A percentile compares a stretch with the other conserved stretches of the same genome.
These are phyloP conservation scores for Sminthurides aquaticus DNA, from an alignment of 2,888 invertebrate species.

Conservation along the genomic window DNA sequence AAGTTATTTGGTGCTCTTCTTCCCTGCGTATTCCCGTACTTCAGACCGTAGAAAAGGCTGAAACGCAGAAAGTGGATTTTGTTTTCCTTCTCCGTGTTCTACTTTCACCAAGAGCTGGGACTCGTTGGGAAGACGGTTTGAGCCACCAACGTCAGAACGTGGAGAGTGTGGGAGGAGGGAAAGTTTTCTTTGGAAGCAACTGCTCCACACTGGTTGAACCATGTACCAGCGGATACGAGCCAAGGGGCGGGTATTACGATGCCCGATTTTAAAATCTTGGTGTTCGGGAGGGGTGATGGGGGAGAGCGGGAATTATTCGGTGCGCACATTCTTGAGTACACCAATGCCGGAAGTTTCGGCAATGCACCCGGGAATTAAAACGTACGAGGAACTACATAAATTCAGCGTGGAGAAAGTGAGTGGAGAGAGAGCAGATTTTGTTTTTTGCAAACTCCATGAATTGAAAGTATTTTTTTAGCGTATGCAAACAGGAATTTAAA, in stretches of 20 bases:
- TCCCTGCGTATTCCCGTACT: too few relatives aligned
- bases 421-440: constrained; percentile 1
- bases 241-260: background rate
- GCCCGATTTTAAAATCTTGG: constrained; percentile 1
- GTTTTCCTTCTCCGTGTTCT: background rate
- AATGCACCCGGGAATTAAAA: constrained; percentile 33
- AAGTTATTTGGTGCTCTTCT: too few relatives aligned
- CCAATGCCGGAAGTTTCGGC: constrained; percentile 37
- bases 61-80: background rate
- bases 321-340: constrained; percentile 32
- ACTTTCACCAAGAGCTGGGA: too few relatives aligned
- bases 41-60: too few relatives aligned
- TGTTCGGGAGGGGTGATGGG: background rate
- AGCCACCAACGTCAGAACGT: too few relatives aligned
- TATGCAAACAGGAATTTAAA: too few relatives aligned
- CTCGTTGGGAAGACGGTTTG: too few relatives aligned
- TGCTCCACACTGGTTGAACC: background rate
- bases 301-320: background rate
- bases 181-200: background rate
- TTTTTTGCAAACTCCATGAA: background rate
- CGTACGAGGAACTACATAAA: constrained; percentile 36
- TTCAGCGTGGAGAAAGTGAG: constrained; percentile 40
- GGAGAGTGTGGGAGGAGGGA: background rate
- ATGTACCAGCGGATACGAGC: background rate
- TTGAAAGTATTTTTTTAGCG: too few relatives aligned